A percentile compares a stretch with the other conserved stretches of the same genome.
Conservation (phyloP, 2,888 invertebrate genomes). For the Tortricodes alternella region DNA sequence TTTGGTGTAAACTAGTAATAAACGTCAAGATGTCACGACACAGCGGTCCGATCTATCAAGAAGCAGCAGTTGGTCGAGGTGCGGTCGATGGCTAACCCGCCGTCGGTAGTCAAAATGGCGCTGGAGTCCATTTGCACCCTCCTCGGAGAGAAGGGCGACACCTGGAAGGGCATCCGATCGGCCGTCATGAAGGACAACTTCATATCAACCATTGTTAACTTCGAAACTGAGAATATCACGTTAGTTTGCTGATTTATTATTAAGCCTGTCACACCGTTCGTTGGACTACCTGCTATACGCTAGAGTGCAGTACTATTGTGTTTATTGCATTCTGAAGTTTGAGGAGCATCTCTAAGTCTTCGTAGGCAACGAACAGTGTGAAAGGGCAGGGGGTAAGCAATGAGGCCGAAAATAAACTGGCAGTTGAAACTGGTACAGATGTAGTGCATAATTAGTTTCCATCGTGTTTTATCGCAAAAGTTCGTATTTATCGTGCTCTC, state of each 20-base stretch:
- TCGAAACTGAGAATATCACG: slow-evolving; percentile 95
- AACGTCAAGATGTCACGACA: slow-evolving; percentile 51
- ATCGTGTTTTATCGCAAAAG: too few species aligned
- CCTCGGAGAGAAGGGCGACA: slow-evolving; percentile 94
- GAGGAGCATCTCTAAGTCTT: too few species aligned
- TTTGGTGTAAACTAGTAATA: slow-evolving; percentile 46
- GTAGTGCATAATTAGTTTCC: too few species aligned
- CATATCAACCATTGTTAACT: slow-evolving; percentile 96
- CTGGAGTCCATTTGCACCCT: slow-evolving; percentile 97
- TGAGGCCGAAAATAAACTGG: background rate
- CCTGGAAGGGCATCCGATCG: slow-evolving; percentile 96
- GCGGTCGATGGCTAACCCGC: slow-evolving; percentile 97
- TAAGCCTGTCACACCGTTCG: slow-evolving; percentile 16
- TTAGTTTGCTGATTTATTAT: slow-evolving; percentile 81
- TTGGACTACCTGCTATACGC: background rate
- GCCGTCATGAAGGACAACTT: slow-evolving; percentile 97
- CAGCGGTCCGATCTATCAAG: slow-evolving; percentile 97
- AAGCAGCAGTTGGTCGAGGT: slow-evolving; percentile 98
- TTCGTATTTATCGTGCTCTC: too few species aligned
- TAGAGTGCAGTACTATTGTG: too few species aligned
- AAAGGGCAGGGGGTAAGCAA: background rate
- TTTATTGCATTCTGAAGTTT: too few species aligned
- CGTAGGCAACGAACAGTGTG: background rate
- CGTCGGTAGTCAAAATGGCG: slow-evolving; percentile 95
- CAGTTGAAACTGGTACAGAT: too few species aligned